These are phyloP conservation scores for Hylaeus volcanicus DNA, from an alignment of 1,140 invertebrate genomes.

Conservation along the genomic window DNA sequence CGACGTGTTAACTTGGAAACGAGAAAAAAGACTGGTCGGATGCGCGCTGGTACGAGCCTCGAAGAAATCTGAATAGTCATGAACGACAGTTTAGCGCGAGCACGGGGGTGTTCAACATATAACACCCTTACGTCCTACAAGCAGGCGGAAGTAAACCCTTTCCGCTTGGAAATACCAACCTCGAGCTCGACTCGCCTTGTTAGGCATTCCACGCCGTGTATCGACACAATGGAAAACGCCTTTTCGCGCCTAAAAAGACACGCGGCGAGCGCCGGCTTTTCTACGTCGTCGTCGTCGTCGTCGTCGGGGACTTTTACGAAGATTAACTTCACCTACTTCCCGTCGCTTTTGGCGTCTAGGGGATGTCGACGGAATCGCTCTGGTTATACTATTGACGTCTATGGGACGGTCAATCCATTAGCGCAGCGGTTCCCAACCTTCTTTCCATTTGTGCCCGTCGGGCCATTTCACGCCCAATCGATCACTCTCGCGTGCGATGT, in stretches of 20 bases:
- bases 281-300: no score
- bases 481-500: no score
- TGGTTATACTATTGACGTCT: no score
- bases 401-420: no score
- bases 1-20: constrained; percentile 45
- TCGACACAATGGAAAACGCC: constrained; percentile 14
- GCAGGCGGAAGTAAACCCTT: constrained; percentile 11
- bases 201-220: not conserved
- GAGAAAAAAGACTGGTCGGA: constrained; percentile 7
- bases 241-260: not conserved
- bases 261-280: no score
- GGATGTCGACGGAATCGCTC: no score
- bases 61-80: constrained; percentile 41
- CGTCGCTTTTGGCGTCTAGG: no score
- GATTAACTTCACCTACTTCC: no score
- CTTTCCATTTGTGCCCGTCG: no score
- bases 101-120: not conserved
- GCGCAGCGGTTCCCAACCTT: no score
- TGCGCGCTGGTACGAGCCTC: not conserved
- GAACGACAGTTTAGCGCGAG: not conserved
- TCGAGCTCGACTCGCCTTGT: constrained; percentile 2
- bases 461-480: no score
- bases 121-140: constrained; percentile 14
- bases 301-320: no score
- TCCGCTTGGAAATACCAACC: constrained; percentile 3